Evolutionary conservation across 2,797 vertebrate genomes (phyloP), one percentile per base, ranked within the genome.

Genomic region (Acipenser ruthenus): DNA sequence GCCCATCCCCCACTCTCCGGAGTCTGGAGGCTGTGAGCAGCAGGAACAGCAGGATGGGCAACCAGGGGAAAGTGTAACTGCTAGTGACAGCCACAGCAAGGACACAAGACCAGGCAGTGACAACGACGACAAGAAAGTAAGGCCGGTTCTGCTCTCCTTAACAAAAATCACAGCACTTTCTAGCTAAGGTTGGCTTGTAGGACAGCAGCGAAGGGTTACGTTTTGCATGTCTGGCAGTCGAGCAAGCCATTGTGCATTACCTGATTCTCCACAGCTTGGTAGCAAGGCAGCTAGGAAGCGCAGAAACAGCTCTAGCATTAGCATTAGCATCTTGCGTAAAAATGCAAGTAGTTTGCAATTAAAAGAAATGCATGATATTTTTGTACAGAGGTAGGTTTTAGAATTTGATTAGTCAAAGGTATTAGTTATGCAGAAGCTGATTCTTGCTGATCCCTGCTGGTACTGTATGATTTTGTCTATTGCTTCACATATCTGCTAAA

Each of bases 101-200:
- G 88, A 91, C 73, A 67, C 75, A 48, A 82, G 78, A 79, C 75
- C 85, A 69, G 67, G 62, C 79, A 64, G 64, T 70, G 85, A 87
- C 77, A 86, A 68, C 74, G 88, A 91, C 8, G 83, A 90, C 79
- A 83, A 80, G 81, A 90, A 90, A 87, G 92, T 94, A 84, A 86
- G 90, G 79, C 67, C 13, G 63, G 69, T 69, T 71, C 56, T 69
- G 80, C 72, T 70, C 74, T 58, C 12, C 15, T 58, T 58, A 11
- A n/a, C 55, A 58, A 58, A 58, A 58, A 58, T 13, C 55, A 58
- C 6, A 4, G 55, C 6, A 58, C 55, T 58, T 58, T 58, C 12
- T 7, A 10, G 55, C 15, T 58, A 58, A 13, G 55, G 37, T 37
- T 37, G 37, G 37, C 37, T 37, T 37, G 37, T 1, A 37, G 37